Base-by-base conservation (phyloP, 1,140 invertebrate genomes). In the Thrips palmi region DNA sequence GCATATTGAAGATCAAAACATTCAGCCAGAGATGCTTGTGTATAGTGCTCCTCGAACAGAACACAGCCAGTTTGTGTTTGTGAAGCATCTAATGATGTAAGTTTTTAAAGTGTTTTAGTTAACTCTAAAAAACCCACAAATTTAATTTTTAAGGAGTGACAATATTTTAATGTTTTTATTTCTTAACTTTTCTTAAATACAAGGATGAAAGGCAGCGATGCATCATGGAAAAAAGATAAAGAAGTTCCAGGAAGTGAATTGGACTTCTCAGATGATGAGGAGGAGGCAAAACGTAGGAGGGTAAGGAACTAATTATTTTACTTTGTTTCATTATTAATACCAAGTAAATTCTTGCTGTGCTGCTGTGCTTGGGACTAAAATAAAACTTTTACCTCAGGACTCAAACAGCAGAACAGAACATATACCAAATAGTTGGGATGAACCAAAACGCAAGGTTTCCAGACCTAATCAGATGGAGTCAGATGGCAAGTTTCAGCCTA, bases 231-330 rank as follows among this genome's bases (percentile, higher is more conserved):
- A 51, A 64, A 84, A 50, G 77, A 87, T 51, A 64, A 74, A 30
- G 87, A 94, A 54, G 71, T 79, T 22, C 85, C 86, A 2, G 51
- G 59, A 1, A 64, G 66, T 36, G 67, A 64, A 44, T 37, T 71
- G 0, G 84, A 88, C 21, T 91, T 74, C 63, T 92, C 87, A 0
- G 86, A 92, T 52, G 87, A 93, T 54, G 88, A 92, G 51, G 66
- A 76, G 47, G 84, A 91, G 55, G 47, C 45, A 0, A 50, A 50
- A 18, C 24, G 21, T n/a, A n/a, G n/a, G n/a, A n/a, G n/a, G n/a
- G n/a, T n/a, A n/a, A n/a, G n/a, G n/a, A n/a, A n/a, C n/a, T n/a
- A n/a, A n/a, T n/a, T n/a, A n/a, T n/a, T n/a, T n/a, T n/a, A n/a
- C n/a, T n/a, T n/a, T n/a, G n/a, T n/a, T n/a, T n/a, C n/a, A n/a